These are phyloP conservation scores for Sebastes hopkinsi DNA, from an alignment of 2,797 vertebrate species.

Conservation along the genomic window DNA sequence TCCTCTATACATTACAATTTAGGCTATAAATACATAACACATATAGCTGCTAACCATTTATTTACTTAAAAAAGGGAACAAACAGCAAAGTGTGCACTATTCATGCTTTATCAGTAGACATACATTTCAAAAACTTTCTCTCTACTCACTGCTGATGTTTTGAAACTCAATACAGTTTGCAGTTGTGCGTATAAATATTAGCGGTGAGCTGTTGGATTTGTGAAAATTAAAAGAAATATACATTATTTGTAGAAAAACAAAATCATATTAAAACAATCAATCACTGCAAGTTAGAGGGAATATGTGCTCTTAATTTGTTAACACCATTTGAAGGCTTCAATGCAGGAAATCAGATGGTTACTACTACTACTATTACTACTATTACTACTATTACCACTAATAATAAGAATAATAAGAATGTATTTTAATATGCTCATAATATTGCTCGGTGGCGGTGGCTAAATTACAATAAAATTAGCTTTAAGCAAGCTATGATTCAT, in stretches of 20 bases:
- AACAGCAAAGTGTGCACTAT: background rate
- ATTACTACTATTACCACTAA: background rate
- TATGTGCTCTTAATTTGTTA: no score
- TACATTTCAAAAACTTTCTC: background rate
- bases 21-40: background rate
- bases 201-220: background rate
- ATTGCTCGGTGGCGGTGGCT: background rate
- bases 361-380: background rate
- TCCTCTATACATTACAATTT: background rate
- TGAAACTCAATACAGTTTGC: background rate
- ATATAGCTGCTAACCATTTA: background rate
- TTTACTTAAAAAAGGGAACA: background rate
- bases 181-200: background rate
- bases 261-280: background rate
- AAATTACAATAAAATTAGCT: conserved; percentile 6
- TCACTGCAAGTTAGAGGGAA: background rate
- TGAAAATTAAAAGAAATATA: background rate
- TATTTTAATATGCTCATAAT: background rate
- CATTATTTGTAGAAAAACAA: background rate
- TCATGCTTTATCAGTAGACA: background rate
- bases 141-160: background rate
- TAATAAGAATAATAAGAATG: background rate
- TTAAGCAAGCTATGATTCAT: background rate
- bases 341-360: no score
- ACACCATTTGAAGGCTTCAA: no score